Conservation (phyloP, 2,797 vertebrate genomes). For the Moxostoma hubbsi region DNA sequence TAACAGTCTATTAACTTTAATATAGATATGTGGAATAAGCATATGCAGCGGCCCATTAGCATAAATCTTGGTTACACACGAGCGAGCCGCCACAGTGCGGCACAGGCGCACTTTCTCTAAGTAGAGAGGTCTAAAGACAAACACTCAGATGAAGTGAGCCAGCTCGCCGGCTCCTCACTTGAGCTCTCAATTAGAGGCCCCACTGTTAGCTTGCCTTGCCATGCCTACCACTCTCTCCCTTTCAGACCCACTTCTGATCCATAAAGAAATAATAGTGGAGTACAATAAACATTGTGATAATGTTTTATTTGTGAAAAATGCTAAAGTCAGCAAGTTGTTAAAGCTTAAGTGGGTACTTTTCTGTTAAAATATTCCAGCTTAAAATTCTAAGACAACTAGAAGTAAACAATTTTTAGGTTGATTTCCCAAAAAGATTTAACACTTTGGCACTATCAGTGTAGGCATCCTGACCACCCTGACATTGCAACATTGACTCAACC, state of each 20-base stretch:
- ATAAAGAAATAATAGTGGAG: conserved; percentile 9
- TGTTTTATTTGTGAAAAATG: conserved; percentile 9
- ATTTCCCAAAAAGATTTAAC: too few relatives aligned
- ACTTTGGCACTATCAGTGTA: too few relatives aligned
- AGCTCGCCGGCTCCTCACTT: conserved; percentile 73
- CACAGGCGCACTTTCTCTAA: conserved; percentile 60
- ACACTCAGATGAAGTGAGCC: conserved; percentile 77
- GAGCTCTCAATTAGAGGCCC: conserved; percentile 80
- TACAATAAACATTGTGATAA: neutral
- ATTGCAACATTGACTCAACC: too few relatives aligned
- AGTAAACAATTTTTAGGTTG: too few relatives aligned
- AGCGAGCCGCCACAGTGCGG: conserved; percentile 73
- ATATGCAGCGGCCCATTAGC: conserved; percentile 98
- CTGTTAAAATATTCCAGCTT: too few relatives aligned
- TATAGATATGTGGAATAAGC: conserved; percentile 99
- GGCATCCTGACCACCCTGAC: too few relatives aligned
- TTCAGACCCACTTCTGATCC: conserved; percentile 43
- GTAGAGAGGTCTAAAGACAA: conserved; percentile 79
- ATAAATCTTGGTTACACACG: conserved; percentile 97
- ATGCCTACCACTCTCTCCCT: conserved; percentile 48
- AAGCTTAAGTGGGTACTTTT: too few relatives aligned
- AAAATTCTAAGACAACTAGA: too few relatives aligned
- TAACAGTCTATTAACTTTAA: conserved; percentile 99
- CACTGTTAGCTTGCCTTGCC: conserved; percentile 60
- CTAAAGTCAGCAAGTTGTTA: neutral